Evolutionary conservation across 2,113 vertebrate species (phyloP).

Genomic region (Artemisiospiza belli): DNA sequence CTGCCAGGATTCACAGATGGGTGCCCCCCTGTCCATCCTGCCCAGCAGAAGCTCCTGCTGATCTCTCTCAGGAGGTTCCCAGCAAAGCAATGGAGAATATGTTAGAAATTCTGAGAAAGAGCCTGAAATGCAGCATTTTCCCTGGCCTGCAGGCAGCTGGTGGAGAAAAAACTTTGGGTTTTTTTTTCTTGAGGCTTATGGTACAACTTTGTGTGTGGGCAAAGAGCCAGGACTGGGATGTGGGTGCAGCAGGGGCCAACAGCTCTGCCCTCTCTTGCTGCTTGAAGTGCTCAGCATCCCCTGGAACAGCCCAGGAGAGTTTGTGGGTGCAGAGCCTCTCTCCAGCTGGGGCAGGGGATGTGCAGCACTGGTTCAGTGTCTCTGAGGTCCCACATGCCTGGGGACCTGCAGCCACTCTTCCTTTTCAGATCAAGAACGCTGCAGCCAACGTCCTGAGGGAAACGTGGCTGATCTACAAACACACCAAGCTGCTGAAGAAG

Average conservation of each 20-base stretch:
- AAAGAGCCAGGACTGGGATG: not conserved
- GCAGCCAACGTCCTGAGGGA: conserved; percentile 95
- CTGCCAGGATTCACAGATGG: not conserved
- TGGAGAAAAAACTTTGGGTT: not conserved
- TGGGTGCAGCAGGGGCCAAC: not conserved
- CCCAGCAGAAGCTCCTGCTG: not conserved
- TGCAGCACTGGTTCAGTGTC: not conserved
- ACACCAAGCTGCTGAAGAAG: conserved; percentile 96
- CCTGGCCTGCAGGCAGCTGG: not conserved
- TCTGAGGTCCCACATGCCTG: not conserved
- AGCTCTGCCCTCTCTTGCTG: not conserved
- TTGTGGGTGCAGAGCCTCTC: fast-evolving
- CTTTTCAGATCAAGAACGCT: conserved; percentile 92
- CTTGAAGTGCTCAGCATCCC: not conserved
- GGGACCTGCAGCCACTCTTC: not conserved
- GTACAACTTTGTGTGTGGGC: not conserved
- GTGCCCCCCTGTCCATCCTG: not conserved
- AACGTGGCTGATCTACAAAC: conserved; percentile 98
- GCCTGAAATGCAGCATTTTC: not conserved
- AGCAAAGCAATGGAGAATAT: not conserved
- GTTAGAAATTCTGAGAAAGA: not conserved
- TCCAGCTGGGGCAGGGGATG: not conserved
- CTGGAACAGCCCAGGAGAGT: not conserved
- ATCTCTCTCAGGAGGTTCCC: not conserved
- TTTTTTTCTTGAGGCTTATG: not conserved